Evolutionary conservation across 30 jellyfish, hydroid and myxozoan species (phyloP), one percentile per base, ranked within the genome.

Genomic region (Pseudorhiza aurosa): DNA sequence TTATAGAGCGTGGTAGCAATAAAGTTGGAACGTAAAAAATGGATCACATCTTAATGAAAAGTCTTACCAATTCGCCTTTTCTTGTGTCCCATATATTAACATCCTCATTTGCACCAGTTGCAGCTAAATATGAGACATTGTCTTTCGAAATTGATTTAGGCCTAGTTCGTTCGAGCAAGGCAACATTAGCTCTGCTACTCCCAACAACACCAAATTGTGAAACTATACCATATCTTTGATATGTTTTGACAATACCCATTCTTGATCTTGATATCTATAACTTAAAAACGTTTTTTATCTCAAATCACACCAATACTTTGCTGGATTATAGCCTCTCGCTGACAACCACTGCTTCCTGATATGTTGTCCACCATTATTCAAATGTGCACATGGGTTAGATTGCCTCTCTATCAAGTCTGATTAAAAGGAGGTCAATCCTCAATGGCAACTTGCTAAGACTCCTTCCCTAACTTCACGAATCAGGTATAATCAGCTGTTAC

Each of bases 161-260:
- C 74, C 87, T 10, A 47, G 2, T 42, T 27, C 43, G 44, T 60
- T 60, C 62, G 30, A 70, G 65, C 35, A 93, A 58, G 11, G 82
- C 56, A 1, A 86, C 58, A 43, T 93, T 93, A 27, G 92, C 59
- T 77, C 83, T 74, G 49, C 94, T 46, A 45, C 99, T 93, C 0
- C 99, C 99, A 43, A 93, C 69, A 4, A 93, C 97, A 10, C 97
- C 97, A 81, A 93, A 93, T 49, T 97, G 88, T 2, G 96, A 72
- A 31, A 93, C 82, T 3, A 72, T 65, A 32, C 94, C 82, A 63
- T 93, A 93, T 55, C 97, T 73, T 65, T 93, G 94, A 70, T 93
- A 93, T 6, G 99, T 93, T 65, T 93, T 93, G 24, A 65, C 85
- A 35, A 82, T 73, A n/a, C 82, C 82, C 95, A 82, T 82, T 22